Evolutionary conservation across 2,888 invertebrate species (phyloP).

Genomic region (Nemoura dubitans): DNA sequence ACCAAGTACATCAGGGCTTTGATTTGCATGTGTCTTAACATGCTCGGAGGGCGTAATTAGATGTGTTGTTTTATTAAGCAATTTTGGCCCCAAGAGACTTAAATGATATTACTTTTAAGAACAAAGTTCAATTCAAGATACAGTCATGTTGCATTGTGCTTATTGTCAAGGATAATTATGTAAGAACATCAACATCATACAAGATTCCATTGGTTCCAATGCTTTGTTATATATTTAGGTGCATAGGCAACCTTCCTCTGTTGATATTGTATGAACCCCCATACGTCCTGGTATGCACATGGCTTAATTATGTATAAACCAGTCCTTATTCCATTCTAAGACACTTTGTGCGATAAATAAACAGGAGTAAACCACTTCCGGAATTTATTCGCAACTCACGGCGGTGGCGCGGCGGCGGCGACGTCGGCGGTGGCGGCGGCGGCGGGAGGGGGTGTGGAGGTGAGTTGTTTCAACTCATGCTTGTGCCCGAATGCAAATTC

Average conservation of each 20-base stretch:
- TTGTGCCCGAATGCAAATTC: conserved; percentile 7
- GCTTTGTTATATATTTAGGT: not conserved
- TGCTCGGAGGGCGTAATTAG: not conserved
- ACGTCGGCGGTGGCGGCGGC: not conserved
- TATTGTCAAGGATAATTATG: not conserved
- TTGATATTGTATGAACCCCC: not conserved
- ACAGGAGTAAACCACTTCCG: conserved; percentile 12
- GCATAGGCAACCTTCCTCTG: not conserved
- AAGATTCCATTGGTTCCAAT: not conserved
- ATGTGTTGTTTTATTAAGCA: not conserved
- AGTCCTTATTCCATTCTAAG: conserved; percentile 12
- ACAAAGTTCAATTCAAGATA: not conserved
- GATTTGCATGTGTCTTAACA: not conserved
- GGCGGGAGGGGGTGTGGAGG: not conserved
- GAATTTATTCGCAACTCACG: not conserved
- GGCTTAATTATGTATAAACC: conserved; percentile 12
- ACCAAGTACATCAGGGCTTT: not conserved
- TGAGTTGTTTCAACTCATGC: conserved; percentile 12
- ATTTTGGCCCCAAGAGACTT: not conserved
- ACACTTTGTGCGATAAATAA: conserved; percentile 3
- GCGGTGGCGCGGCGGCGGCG: not conserved
- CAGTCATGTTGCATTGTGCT: not conserved
- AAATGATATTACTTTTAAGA: not conserved
- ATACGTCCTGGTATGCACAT: not conserved
- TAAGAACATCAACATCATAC: not conserved